A percentile compares a stretch with the other conserved stretches of the same genome.
phyloP scores from a whole-genome alignment of 2,888 invertebrate species.

The Cephus runcator region DNA sequence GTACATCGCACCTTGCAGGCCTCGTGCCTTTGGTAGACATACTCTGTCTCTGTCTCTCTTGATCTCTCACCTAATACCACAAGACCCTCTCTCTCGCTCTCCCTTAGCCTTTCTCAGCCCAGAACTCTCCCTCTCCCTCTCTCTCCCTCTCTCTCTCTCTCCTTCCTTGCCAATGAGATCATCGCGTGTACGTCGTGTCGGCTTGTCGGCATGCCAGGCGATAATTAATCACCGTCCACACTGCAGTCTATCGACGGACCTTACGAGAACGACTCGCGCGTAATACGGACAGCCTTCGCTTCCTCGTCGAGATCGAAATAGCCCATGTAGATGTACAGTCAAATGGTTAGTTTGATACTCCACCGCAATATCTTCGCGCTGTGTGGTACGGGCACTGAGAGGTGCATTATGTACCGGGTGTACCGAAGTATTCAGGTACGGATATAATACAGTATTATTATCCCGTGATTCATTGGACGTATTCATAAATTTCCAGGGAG shows the following conservation, averaged over 20 bases:
- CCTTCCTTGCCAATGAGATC: neutral
- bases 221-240: neutral
- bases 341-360: neutral
- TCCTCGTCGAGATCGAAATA: neutral
- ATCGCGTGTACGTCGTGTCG: neutral
- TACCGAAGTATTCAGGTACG: neutral
- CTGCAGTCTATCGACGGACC: neutral
- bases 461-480: slow-evolving; percentile 58
- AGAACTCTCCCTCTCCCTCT: neutral
- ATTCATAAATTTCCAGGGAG: slow-evolving; percentile 55
- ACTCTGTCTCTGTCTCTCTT: neutral
- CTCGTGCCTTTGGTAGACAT: neutral
- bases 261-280: neutral
- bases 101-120: neutral
- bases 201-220: neutral
- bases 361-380: neutral
- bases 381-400: neutral
- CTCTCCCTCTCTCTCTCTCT: too few relatives aligned
- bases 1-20: neutral
- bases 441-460: slow-evolving; percentile 47
- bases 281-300: neutral
- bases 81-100: neutral
- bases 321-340: neutral
- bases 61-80: neutral
- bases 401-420: neutral